Percentiles rank a stretch among this genome's conserved stretches.
phyloP scores from a whole-genome alignment of 2,888 invertebrate genomes.

The Drosophila prostipennis region DNA sequence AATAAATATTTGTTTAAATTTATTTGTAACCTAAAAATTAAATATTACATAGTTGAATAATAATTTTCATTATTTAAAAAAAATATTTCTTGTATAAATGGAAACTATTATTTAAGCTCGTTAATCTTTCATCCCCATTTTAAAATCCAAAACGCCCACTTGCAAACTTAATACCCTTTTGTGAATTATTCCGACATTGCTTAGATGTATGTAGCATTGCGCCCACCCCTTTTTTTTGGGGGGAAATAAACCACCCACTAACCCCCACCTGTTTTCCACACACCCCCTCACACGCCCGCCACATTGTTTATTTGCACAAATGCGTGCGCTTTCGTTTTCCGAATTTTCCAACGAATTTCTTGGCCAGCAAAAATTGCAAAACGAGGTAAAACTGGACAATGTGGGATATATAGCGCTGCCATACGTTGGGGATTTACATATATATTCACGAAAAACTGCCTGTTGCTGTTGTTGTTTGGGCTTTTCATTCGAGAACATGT shows the following conservation, averaged over 20 bases:
- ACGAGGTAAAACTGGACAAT: constrained; percentile 48
- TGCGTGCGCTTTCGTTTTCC: constrained; percentile 67
- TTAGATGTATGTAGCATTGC: constrained; percentile 10
- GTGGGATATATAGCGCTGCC: constrained; percentile 37
- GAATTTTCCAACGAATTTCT: constrained; percentile 61
- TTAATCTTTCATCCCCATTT: constrained; percentile 1
- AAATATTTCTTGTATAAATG: no score
- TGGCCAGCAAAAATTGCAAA: constrained; percentile 46
- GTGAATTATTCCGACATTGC: constrained; percentile 18
- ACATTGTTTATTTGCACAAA: constrained; percentile 76
- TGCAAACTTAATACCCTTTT: constrained; percentile 5
- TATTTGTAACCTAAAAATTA: no score
- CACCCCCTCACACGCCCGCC: constrained; percentile 9
- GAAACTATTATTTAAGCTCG: background rate
- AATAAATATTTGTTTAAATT: no score
- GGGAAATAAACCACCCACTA: background rate
- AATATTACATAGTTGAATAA: no score
- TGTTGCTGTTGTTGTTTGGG: constrained; percentile 46
- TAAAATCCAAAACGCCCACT: constrained; percentile 3
- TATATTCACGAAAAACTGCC: constrained; percentile 37
- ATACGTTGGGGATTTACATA: constrained; percentile 18
- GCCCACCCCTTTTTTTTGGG: background rate
- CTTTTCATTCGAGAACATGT: constrained; percentile 60
- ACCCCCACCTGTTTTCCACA: constrained; percentile 25
- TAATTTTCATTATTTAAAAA: background rate